phyloP scores from a whole-genome alignment of 2,113 vertebrate species.

The Forbesichthys agassizii region DNA sequence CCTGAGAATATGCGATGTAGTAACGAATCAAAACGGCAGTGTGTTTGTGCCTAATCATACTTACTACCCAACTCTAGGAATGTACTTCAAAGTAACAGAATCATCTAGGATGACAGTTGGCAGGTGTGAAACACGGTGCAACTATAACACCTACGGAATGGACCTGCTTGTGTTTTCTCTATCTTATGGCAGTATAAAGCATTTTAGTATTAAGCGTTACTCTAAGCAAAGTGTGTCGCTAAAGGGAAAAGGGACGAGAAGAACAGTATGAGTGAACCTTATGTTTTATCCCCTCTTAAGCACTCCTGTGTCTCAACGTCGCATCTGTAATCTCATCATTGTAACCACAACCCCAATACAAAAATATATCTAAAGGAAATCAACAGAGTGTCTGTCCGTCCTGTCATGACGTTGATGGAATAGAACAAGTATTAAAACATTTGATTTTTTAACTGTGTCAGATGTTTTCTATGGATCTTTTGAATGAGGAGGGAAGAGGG shows the following conservation, averaged over 20 bases:
- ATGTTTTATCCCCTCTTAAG: conserved; percentile 40
- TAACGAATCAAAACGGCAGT: conserved; percentile 74
- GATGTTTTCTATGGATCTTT: conserved; percentile 57
- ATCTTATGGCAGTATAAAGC: conserved; percentile 79
- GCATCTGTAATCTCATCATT: conserved; percentile 64
- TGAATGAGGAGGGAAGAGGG: conserved; percentile 27
- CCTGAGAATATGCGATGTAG: conserved; percentile 71
- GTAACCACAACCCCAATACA: conserved; percentile 73
- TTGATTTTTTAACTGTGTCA: conserved; percentile 57
- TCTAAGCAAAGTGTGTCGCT: conserved; percentile 70
- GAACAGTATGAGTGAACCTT: conserved; percentile 56
- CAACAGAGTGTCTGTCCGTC: conserved; percentile 70
- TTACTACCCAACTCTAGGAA: conserved; percentile 73
- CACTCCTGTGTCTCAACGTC: conserved; percentile 42
- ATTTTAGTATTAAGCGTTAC: conserved; percentile 75
- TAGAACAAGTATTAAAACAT: conserved; percentile 54
- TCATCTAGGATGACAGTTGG: conserved; percentile 64
- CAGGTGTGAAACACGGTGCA: conserved; percentile 73
- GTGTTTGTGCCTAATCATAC: conserved; percentile 70
- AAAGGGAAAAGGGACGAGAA: conserved; percentile 64
- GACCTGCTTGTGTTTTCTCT: conserved; percentile 77
- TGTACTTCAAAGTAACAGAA: conserved; percentile 73
- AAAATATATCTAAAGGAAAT: conserved; percentile 79
- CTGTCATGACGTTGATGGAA: conserved; percentile 58
- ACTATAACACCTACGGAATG: conserved; percentile 70